Percentiles rank a stretch among this genome's conserved stretches.
These are phyloP conservation scores for Myopa tessellatipennis DNA, from an alignment of 2,888 invertebrate species.

Conservation along the genomic window DNA sequence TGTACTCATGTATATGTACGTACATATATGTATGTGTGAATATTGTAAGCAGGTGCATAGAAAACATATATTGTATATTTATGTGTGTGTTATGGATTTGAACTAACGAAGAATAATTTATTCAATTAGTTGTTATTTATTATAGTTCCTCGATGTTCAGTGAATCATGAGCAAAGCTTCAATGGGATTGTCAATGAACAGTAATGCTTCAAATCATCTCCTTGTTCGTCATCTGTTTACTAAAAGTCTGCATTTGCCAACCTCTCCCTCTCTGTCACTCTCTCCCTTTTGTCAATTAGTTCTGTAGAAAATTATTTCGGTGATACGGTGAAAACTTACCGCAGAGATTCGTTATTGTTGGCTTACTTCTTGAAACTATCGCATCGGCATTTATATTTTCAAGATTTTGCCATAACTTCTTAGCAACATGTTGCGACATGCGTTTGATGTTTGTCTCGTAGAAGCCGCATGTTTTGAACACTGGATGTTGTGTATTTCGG, in stretches of 20 bases:
- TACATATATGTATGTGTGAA: too few relatives aligned
- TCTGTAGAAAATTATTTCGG: background rate
- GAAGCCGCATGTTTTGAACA: slow-evolving; percentile 18
- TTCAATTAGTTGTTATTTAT: too few relatives aligned
- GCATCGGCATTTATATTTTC: background rate
- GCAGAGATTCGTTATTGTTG: background rate
- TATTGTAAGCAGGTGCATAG: background rate
- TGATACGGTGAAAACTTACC: background rate
- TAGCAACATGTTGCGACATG: background rate
- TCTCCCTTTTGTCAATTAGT: background rate
- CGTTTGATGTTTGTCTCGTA: background rate
- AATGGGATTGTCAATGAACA: too few relatives aligned
- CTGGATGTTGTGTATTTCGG: slow-evolving; percentile 29
- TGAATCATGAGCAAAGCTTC: too few relatives aligned
- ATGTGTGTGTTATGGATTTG: background rate
- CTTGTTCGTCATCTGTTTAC: too few relatives aligned
- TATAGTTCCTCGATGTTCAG: too few relatives aligned
- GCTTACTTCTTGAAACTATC: background rate
- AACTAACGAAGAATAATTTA: too few relatives aligned
- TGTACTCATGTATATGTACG: background rate
- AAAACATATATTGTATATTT: background rate
- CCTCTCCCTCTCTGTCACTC: too few relatives aligned
- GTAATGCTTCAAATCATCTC: too few relatives aligned
- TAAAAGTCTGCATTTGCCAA: background rate
- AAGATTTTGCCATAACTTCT: slow-evolving; percentile 7